phyloP scores from a whole-genome alignment of 2,113 vertebrate species.

The Ardeotis arabs region DNA sequence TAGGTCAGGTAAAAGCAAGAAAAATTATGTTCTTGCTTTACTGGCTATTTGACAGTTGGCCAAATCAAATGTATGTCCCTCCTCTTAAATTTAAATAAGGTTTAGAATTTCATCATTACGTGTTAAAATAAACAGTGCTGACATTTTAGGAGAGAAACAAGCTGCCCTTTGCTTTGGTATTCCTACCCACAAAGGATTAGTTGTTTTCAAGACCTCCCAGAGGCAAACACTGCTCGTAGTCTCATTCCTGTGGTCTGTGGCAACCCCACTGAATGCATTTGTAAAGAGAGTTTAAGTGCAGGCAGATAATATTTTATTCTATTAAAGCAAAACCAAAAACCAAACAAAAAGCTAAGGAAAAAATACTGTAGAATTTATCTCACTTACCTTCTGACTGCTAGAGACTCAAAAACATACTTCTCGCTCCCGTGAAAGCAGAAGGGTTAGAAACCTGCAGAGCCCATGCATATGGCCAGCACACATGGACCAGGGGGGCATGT shows the following conservation, averaged over 20 bases:
- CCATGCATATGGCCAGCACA: background rate
- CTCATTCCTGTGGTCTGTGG: slow-evolving; percentile 60
- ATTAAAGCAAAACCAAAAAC: slow-evolving; percentile 14
- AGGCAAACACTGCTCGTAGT: slow-evolving; percentile 21
- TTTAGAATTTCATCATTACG: background rate
- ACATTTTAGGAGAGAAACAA: slow-evolving; percentile 18
- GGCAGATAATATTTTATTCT: slow-evolving; percentile 45
- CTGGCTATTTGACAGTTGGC: background rate
- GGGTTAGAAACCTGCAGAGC: background rate
- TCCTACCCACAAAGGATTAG: background rate
- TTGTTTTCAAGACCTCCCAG: slow-evolving; percentile 42
- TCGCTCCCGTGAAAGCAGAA: background rate
- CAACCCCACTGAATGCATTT: background rate
- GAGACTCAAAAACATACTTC: background rate
- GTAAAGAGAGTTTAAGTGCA: slow-evolving; percentile 28
- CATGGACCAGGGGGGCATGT: background rate
- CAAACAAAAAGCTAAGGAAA: background rate
- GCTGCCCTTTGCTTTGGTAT: background rate
- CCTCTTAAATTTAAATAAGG: background rate
- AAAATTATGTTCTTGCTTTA: background rate
- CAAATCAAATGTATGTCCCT: background rate
- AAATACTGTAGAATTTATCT: background rate
- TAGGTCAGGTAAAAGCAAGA: background rate
- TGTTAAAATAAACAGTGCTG: slow-evolving; percentile 22
- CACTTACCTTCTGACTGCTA: background rate